A percentile compares a stretch with the other conserved stretches of the same genome.
Conservation (phyloP, 2,113 vertebrate genomes). For the Halcyon malimbica region DNA sequence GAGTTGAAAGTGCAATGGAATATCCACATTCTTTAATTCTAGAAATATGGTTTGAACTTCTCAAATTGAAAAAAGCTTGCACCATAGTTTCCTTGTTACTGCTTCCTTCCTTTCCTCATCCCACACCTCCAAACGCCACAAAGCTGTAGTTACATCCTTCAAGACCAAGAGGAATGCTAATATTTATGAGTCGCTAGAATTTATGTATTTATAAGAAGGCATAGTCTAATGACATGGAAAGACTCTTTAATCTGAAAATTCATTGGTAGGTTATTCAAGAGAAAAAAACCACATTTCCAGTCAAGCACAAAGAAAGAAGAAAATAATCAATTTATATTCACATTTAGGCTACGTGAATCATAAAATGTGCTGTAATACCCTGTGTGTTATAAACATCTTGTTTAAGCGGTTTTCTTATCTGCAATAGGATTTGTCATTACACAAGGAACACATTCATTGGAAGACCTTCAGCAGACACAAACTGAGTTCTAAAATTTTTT, state of each 20-base stretch:
- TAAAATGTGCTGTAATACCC: neutral
- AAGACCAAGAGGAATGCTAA: neutral
- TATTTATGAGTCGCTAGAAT: neutral
- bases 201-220: neutral
- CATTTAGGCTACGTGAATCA: neutral
- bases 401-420: neutral
- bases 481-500: neutral
- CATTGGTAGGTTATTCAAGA: neutral
- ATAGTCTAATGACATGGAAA: neutral
- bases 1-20: neutral
- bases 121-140: neutral
- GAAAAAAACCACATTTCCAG: neutral
- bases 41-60: neutral
- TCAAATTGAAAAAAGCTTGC: neutral
- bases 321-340: neutral
- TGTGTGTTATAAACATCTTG: neutral
- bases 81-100: neutral
- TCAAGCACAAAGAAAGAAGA: neutral
- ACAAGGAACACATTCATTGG: neutral
- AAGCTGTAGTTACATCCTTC: neutral
- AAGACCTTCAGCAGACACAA: neutral
- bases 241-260: neutral
- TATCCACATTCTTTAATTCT: accelerated
- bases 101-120: neutral
- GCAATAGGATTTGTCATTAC: neutral